Conservation (phyloP, 2,797 vertebrate genomes). For the Hypotaenidia philippensis region DNA sequence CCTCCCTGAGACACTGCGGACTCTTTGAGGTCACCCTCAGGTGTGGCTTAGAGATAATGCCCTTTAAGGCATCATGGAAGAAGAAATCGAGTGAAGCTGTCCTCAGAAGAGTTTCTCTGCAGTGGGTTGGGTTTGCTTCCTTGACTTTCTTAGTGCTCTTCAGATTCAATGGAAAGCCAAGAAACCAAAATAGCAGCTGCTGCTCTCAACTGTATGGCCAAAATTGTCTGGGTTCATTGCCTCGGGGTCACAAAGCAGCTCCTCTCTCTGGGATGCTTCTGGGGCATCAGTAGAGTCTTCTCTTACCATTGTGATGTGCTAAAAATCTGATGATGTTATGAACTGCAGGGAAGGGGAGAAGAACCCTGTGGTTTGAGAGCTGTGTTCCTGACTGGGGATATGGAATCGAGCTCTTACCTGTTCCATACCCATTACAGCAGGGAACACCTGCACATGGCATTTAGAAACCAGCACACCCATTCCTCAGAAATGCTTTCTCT, state of each 20-base stretch:
- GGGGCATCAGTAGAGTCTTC: background rate
- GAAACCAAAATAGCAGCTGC: background rate
- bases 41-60: background rate
- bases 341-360: background rate
- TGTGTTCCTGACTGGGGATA: background rate
- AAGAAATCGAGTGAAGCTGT: background rate
- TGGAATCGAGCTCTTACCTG: background rate
- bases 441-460: background rate
- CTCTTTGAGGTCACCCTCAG: background rate
- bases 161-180: background rate
- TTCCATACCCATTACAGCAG: background rate
- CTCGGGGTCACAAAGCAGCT: background rate
- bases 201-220: background rate
- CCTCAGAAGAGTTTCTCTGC: background rate
- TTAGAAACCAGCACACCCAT: accelerated
- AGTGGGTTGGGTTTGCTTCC: background rate
- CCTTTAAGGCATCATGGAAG: accelerated
- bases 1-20: background rate
- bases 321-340: accelerated
- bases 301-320: accelerated
- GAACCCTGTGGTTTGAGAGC: background rate
- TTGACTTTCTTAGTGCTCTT: background rate
- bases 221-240: background rate
- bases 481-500: background rate
- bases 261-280: background rate